These are phyloP conservation scores for Chaetogeoica ovagalla DNA, from an alignment of 2,888 invertebrate species.

Conservation along the genomic window DNA sequence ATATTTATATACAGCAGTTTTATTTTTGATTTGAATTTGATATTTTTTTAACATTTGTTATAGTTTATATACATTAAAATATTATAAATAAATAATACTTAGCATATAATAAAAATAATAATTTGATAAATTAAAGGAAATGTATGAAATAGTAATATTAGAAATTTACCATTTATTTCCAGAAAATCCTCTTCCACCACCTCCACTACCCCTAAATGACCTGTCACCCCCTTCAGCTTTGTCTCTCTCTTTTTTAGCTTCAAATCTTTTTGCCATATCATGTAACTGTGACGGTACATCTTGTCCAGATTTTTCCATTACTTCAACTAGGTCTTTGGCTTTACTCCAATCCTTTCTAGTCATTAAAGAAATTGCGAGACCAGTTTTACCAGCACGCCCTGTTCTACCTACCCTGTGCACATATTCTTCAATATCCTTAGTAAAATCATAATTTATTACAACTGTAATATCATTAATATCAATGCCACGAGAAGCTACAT, in stretches of 20 bases:
- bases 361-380: conserved; percentile 80
- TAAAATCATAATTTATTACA: conserved; percentile 89
- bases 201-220: conserved; percentile 60
- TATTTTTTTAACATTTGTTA: no score
- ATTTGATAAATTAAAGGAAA: neutral
- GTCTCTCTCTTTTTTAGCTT: conserved; percentile 68
- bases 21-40: no score
- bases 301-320: conserved; percentile 83
- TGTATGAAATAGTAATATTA: neutral
- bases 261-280: conserved; percentile 75
- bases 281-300: conserved; percentile 75
- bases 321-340: conserved; percentile 79
- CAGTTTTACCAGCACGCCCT: conserved; percentile 85
- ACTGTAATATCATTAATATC: conserved; percentile 86
- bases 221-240: conserved; percentile 63
- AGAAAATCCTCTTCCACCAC: conserved; percentile 58
- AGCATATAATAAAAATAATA: neutral
- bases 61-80: neutral
- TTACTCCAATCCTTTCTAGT: conserved; percentile 80
- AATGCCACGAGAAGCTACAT: conserved; percentile 91
- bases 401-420: conserved; percentile 95
- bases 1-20: no score
- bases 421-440: conserved; percentile 92
- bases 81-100: conserved; percentile 4
- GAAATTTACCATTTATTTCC: conserved; percentile 53